Evolutionary conservation across 1,140 invertebrate species (phyloP).

Genomic region (Calliopsis andreniformis): DNA sequence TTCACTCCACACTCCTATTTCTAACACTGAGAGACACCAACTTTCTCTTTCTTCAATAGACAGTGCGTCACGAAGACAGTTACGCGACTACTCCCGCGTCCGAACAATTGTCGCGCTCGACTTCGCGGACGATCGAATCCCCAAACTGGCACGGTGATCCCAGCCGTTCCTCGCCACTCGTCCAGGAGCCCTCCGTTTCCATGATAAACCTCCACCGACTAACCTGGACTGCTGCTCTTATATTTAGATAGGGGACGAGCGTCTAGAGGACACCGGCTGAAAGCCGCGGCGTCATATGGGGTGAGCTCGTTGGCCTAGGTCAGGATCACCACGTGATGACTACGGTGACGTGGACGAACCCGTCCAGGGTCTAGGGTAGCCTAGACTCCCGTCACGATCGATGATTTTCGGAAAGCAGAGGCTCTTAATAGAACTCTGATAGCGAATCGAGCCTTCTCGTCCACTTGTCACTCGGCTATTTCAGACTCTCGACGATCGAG

Average conservation of each 20-base stretch:
- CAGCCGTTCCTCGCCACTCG: not conserved
- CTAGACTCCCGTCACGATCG: not conserved
- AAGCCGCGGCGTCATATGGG: slow-evolving; percentile 34
- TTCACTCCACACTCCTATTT: slow-evolving; percentile 26
- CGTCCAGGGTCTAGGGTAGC: not conserved
- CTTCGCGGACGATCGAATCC: not conserved
- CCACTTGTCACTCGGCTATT: too few species aligned
- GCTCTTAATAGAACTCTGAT: too few species aligned
- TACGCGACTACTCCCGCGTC: slow-evolving; percentile 13
- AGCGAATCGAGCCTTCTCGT: too few species aligned
- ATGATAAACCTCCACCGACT: not conserved
- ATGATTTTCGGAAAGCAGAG: too few species aligned
- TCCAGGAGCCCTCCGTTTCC: not conserved
- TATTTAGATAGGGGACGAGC: slow-evolving; percentile 15
- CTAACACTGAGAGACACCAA: slow-evolving; percentile 29
- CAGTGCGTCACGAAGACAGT: slow-evolving; percentile 19
- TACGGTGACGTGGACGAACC: slow-evolving; percentile 37
- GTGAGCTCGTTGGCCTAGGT: slow-evolving; percentile 43
- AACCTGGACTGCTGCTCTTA: not conserved
- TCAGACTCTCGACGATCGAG: too few species aligned
- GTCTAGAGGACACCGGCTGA: slow-evolving; percentile 30
- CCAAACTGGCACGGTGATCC: not conserved
- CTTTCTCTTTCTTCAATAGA: slow-evolving; percentile 6
- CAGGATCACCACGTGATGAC: slow-evolving; percentile 37
- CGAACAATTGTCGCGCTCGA: slow-evolving; percentile 7